These are phyloP conservation scores for Pimephales promelas DNA, from an alignment of 2,113 vertebrate species.

Conservation along the genomic window DNA sequence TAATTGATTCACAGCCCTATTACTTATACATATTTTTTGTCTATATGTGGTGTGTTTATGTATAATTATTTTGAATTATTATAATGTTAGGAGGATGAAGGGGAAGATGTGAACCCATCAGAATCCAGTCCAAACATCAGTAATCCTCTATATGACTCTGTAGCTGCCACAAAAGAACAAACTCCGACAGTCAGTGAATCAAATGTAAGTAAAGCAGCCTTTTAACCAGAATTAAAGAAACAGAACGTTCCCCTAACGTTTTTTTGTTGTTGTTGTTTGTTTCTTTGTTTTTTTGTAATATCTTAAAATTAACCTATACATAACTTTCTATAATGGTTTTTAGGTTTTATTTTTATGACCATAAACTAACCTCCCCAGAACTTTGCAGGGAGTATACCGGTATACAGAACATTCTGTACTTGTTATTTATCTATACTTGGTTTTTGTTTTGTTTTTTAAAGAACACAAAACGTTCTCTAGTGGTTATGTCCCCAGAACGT, in stretches of 20 bases:
- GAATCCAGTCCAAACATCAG: constrained; percentile 61
- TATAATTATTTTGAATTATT: not conserved
- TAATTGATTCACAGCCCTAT: not conserved
- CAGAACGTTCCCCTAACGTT: not conserved
- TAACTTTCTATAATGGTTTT: not conserved
- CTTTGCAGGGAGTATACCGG: not conserved
- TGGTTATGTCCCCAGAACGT: not conserved
- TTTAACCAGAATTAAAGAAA: not conserved
- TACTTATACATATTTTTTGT: not conserved
- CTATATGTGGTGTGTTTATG: not conserved
- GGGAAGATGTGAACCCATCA: constrained; percentile 50
- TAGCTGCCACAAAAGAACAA: constrained; percentile 27
- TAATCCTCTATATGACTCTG: constrained; percentile 73
- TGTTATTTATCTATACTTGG: not conserved
- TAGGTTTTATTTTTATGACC: not conserved
- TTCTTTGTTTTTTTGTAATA: not conserved
- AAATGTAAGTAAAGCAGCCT: not conserved
- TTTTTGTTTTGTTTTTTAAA: not conserved
- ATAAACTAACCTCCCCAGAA: not conserved
- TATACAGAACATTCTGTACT: not conserved
- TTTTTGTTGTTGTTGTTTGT: too few relatives aligned
- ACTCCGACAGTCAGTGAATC: constrained; percentile 45
- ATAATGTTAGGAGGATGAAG: constrained; percentile 61
- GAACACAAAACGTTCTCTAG: not conserved
- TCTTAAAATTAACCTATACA: too few relatives aligned